Conservation (phyloP, 2,113 vertebrate species). For the Cardinalis cardinalis region DNA sequence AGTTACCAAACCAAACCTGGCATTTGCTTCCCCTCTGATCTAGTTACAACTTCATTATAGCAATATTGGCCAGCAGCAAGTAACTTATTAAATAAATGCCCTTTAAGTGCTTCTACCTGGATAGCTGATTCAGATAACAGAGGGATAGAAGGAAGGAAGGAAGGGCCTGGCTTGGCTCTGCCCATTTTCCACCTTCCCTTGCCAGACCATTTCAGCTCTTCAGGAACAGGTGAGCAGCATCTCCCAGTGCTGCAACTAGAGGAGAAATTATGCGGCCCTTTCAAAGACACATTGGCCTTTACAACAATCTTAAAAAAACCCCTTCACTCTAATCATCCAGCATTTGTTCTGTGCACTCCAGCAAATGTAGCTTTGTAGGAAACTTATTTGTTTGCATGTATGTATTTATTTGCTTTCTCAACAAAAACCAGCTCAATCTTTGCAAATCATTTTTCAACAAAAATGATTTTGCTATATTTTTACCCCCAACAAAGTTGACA, state of each 20-base stretch:
- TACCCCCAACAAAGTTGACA: rapidly evolving
- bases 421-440: neutral
- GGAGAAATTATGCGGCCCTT: neutral
- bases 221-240: neutral
- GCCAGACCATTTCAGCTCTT: neutral
- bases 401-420: neutral
- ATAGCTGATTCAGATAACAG: neutral
- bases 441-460: rapidly evolving
- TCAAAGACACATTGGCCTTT: neutral
- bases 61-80: slow-evolving; percentile 63
- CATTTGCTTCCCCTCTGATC: slow-evolving; percentile 61
- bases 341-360: neutral
- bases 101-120: slow-evolving; percentile 59
- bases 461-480: neutral
- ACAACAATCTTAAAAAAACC: neutral
- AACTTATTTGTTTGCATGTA: neutral
- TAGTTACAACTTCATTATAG: slow-evolving; percentile 73
- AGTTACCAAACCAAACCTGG: slow-evolving; percentile 49
- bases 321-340: neutral
- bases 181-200: neutral
- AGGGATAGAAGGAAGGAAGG: neutral
- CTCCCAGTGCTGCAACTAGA: neutral
- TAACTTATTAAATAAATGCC: slow-evolving; percentile 72
- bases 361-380: neutral
- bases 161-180: neutral